Evolutionary conservation across 2,113 vertebrate species (phyloP).

Genomic region (Thunnus thynnus): DNA sequence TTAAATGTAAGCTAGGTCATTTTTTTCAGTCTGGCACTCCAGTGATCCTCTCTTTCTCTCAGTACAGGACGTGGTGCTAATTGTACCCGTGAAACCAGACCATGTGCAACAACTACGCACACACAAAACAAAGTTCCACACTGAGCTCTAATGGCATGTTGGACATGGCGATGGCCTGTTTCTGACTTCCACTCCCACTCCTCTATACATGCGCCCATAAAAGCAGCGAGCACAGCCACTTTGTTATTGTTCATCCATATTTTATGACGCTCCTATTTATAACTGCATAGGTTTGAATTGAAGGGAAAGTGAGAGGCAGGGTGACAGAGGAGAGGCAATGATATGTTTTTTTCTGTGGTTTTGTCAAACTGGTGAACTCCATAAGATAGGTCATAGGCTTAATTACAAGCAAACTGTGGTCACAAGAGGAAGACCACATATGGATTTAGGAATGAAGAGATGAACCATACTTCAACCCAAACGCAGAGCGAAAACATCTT

Average conservation of each 20-base stretch:
- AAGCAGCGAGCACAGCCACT: constrained; percentile 48
- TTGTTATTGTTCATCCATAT: constrained; percentile 80
- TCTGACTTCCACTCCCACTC: constrained; percentile 51
- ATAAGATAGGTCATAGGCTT: constrained; percentile 16
- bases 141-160: constrained; percentile 51
- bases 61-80: constrained; percentile 54
- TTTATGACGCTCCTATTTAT: constrained; percentile 78
- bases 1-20: constrained; percentile 69
- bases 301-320: constrained; percentile 38
- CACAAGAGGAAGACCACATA: constrained; percentile 19
- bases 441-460: constrained; percentile 27
- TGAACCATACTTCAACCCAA: constrained; percentile 9
- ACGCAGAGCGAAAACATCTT: constrained; percentile 4
- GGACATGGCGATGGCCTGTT: constrained; percentile 25
- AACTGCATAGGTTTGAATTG: constrained; percentile 58
- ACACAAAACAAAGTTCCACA: constrained; percentile 44
- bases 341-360: neutral
- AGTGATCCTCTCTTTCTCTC: constrained; percentile 42
- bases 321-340: constrained; percentile 1
- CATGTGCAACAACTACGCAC: constrained; percentile 45
- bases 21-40: constrained; percentile 54
- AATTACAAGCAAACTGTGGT: constrained; percentile 29
- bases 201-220: constrained; percentile 23
- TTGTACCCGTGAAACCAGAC: constrained; percentile 57
- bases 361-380: constrained; percentile 22